Conservation (phyloP, 2,113 vertebrate genomes). For the Equus quagga region DNA sequence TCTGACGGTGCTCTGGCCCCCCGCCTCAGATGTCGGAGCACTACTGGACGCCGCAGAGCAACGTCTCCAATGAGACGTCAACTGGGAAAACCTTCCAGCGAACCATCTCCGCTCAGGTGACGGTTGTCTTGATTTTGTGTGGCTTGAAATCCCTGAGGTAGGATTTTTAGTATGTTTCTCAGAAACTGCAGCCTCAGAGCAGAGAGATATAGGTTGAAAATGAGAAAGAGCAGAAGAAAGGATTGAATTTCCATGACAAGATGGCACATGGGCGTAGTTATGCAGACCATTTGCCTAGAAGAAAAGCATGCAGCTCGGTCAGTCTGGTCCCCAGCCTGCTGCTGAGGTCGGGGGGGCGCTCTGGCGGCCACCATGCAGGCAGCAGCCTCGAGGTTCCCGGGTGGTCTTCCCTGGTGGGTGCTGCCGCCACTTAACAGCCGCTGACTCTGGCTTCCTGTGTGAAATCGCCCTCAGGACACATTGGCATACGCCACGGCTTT, state of each 20-base stretch:
- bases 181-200: neutral
- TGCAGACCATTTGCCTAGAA: neutral
- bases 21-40: constrained; percentile 97
- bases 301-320: neutral
- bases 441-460: neutral
- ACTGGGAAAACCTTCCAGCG: constrained; percentile 99
- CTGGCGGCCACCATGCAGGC: neutral
- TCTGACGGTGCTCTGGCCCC: constrained; percentile 53
- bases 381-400: rapidly evolving
- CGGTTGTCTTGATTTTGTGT: neutral
- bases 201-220: neutral
- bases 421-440: neutral
- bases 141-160: neutral
- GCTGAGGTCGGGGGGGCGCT: neutral
- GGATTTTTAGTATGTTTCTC: neutral
- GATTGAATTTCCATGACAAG: neutral
- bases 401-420: too few relatives aligned
- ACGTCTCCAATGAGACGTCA: constrained; percentile 98
- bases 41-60: constrained; percentile 99
- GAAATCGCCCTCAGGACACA: constrained; percentile 90
- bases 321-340: neutral
- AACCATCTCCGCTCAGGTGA: constrained; percentile 99
- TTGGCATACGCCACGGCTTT: constrained; percentile 98
- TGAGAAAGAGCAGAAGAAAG: neutral
- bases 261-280: neutral